A percentile compares a stretch with the other conserved stretches of the same genome.
These are phyloP conservation scores for Cheilosia pagana DNA, from an alignment of 2,888 invertebrate genomes.

Conservation along the genomic window DNA sequence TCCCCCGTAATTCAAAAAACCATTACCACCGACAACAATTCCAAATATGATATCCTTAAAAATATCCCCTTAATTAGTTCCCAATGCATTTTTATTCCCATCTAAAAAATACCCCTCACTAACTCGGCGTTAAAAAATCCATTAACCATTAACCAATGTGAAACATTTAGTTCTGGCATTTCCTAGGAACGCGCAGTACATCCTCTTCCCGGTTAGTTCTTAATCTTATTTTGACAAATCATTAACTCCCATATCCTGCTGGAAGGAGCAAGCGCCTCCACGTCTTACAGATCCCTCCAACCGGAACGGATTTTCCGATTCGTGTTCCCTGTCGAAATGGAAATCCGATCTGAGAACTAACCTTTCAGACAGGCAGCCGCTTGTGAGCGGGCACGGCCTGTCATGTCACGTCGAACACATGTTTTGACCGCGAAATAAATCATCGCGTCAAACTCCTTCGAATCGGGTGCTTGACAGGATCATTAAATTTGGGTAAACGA, in stretches of 20 bases:
- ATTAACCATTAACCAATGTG: conserved; percentile 60
- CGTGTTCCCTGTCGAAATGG: conserved; percentile 42
- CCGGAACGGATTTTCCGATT: conserved; percentile 65
- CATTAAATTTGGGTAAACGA: conserved; percentile 78
- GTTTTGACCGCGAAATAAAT: conserved; percentile 84
- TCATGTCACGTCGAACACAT: conserved; percentile 84
- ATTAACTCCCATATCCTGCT: conserved; percentile 75
- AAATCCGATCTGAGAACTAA: conserved; percentile 69
- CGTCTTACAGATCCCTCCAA: conserved; percentile 61
- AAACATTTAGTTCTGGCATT: conserved; percentile 43
- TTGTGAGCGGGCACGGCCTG: conserved; percentile 77
- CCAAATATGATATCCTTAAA: conserved; percentile 21
- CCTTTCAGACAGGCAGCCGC: conserved; percentile 56
- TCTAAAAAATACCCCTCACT: conserved; percentile 21
- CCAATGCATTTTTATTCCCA: not conserved
- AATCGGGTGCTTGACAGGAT: conserved; percentile 72
- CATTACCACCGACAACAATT: not conserved
- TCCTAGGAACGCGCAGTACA: conserved; percentile 48
- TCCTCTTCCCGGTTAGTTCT: conserved; percentile 42
- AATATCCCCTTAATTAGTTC: conserved; percentile 10
- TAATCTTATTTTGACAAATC: conserved; percentile 76
- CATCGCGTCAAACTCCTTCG: conserved; percentile 79
- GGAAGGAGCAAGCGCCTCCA: conserved; percentile 57
- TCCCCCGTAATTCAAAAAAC: not conserved
- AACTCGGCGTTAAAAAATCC: conserved; percentile 65